Base-by-base conservation (phyloP, 2,888 invertebrate genomes). In the Folsomia manolachei region DNA sequence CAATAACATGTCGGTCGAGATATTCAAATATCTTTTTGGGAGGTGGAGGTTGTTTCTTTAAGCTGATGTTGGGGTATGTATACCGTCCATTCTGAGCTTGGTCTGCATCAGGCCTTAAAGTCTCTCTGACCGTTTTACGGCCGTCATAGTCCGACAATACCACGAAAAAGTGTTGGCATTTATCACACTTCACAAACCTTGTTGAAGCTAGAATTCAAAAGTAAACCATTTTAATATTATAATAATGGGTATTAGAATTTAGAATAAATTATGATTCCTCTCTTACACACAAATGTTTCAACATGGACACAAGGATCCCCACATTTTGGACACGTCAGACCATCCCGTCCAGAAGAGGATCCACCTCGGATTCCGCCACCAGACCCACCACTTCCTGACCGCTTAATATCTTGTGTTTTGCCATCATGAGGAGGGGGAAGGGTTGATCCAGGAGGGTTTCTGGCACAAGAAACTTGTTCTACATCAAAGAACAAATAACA, bases 291-390 rank as follows among this genome's bases (percentile, higher is more conserved):
- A 86, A 97, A 96, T 1, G 96, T 96, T 85, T 96, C 96, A 73
- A 97, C 95, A 84, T 96, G 95, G 1, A 95, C 94, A 85, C 96
- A 97, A n/a, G 95, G 94, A 85, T 95, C 95, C 1, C 95, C 95
- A 84, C 97, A 97, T 85, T 96, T 96, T 1, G 97, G 97, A 83
- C 97, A 97, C n/a, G 91, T 91, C 24, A 94, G 87, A 67, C 88
- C 87, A 76, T 87, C 86, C 79, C 88, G 87, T 73, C 88, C 83
- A 27, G 85, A 83, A 62, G 79, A 77, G 4, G 80, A 78, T 11
- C 79, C 79, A 21, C 75, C 73, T 27, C 76, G 70, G 19, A 69
- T 66, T 25, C 82, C 79, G 53, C 64, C 39, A 23, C 76, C 71
- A 25, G 70, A 65, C 11, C 74, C 73, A 2, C 39, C 39, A 25